Base-by-base conservation (phyloP, 2,113 vertebrate genomes). In the Bubalus kerabau region DNA sequence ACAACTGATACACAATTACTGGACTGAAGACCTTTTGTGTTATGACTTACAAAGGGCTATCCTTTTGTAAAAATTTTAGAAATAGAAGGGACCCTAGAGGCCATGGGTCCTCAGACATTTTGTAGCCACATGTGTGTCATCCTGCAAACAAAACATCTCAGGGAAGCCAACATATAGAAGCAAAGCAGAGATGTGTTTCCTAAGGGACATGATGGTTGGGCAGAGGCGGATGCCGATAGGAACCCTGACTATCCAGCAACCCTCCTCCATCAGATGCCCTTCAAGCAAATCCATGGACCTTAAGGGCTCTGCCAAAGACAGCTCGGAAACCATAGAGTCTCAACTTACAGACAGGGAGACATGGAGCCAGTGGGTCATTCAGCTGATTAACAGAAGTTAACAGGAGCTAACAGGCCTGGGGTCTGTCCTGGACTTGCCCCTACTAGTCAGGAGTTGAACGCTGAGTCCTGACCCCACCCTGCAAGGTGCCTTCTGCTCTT, bases 211-310 rank as follows among this genome's bases (percentile, higher is more conserved):
- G 86, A 81, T 13, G 10, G 21, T 17, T n/a, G 24, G 43, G 2
- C 2, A 0, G 30, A 23, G n/a, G 24, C 19, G 0, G 32, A 14
- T 3, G 11, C 2, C 4, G 5, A n/a, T 8, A 54, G 56, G 56
- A 59, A 93, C 62, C 7, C 24, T 7, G 2, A 23, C 48, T 24
- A 11, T 19, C n/a, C 56, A 30, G 50, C 32, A 83, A n/a, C 50
- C 52, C 36, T 80, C 40, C 23, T 60, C 30, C 40, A 24, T 74
- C n/a, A 85, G 64, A 76, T 67, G 3, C 7, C 17, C 54, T 90
- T 92, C 43, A 78, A 83, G 43, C 15, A 40, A 90, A 76, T 59
- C 71, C 30, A 15, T 6, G 74, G 36, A 78, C 26, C 32, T 32
- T 3, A 12, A 57, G 14, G 46, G 26, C 32, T 93, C 95, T 62